Evolutionary conservation across 2,888 invertebrate genomes (phyloP), one percentile per base, ranked within the genome.

Genomic region (Drosophila basisetae): DNA sequence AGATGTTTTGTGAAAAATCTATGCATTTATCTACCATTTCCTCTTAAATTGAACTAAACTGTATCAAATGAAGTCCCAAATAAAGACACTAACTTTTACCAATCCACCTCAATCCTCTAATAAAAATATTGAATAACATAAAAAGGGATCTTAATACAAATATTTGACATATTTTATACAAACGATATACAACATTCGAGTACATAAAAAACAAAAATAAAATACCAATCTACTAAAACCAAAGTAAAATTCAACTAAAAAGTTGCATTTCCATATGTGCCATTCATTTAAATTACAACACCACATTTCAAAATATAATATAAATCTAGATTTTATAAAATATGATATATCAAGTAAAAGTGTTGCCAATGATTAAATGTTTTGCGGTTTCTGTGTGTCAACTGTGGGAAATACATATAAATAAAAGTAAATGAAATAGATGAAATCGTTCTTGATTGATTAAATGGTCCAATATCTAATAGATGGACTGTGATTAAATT

Each of bases 351-450:
- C 35, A 68, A 35, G 65, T 73, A 71, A 84, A 70, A 65, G 60
- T 54, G 73, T 89, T 83, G 89, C 89, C 82, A 84, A 87, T 82
- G 59, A 73, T 73, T 64, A 71, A 77, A 89, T 84, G 68, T 84
- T 78, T 70, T 89, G 82, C 73, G 84, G 84, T 74, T 86, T 89
- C 66, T 72, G 73, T 86, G 75, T 84, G 82, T 73, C 75, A 83
- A 73, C 39, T 74, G 69, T 73, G 66, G 63, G 64, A 68, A 66
- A 73, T 65, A 76, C 52, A 66, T 62, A 67, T 74, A 68, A 67
- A 78, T 54, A 68, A 55, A 69, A 50, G 33, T 41, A 68, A 63
- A 66, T 61, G 55, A 52, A 61, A 61, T 61, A 68, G 54, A 31
- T 37, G 11, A 47, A 53, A 59, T 25, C 43, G 7, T 10, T 28